A percentile compares a stretch with the other conserved stretches of the same genome.
phyloP scores from a whole-genome alignment of 2,113 vertebrate species.

The Rhizomys pruinosus region DNA sequence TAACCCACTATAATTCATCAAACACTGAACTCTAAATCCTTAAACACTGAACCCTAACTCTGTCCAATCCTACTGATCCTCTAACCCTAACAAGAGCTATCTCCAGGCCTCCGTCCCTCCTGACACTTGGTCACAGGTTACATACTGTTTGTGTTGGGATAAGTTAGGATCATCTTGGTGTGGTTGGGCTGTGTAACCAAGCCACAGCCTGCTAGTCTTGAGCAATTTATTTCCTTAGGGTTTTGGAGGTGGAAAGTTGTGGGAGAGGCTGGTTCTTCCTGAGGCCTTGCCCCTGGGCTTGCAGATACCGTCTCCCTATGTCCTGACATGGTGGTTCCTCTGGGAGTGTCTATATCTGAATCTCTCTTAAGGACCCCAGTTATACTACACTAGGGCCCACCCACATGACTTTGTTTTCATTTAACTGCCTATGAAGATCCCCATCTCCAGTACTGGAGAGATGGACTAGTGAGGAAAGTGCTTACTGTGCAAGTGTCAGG shows the following conservation, averaged over 20 bases:
- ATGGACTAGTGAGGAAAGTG: neutral
- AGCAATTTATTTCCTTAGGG: neutral
- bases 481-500: neutral
- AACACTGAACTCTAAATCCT: neutral
- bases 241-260: neutral
- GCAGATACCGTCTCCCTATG: neutral
- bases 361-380: neutral
- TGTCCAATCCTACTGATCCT: neutral
- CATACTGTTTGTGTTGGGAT: neutral
- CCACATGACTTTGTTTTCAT: neutral
- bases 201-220: neutral
- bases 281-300: neutral
- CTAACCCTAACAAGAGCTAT: neutral
- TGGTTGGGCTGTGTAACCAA: neutral
- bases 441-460: neutral
- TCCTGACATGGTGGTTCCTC: neutral
- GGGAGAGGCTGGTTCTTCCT: neutral
- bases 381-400: neutral
- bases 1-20: too few species aligned
- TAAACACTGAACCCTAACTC: neutral
- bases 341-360: neutral
- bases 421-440: neutral
- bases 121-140: rapidly evolving
- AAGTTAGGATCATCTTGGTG: neutral
- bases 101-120: neutral